Conservation (phyloP, 1,140 invertebrate genomes). For the Drosophila bipectinata region DNA sequence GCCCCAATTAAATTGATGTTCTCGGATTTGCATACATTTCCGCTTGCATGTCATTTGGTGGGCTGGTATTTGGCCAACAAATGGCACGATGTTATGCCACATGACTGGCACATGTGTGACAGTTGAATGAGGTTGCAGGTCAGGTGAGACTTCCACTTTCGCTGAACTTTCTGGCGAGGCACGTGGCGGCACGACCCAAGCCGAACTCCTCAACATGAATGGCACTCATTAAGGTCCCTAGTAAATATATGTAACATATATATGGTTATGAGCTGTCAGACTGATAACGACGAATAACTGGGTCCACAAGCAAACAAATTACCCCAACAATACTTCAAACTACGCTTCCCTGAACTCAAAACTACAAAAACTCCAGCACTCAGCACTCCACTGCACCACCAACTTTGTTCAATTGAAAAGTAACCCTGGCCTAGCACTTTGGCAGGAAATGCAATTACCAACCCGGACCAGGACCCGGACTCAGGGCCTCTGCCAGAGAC, state of each 20-base stretch:
- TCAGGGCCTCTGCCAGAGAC: constrained; percentile 1
- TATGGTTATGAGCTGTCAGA: constrained; percentile 23
- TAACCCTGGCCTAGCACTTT: constrained; percentile 48
- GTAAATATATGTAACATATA: background rate
- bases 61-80: constrained; percentile 27
- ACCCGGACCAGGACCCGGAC: background rate
- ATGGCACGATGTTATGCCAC: constrained; percentile 65
- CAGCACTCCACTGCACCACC: constrained; percentile 15
- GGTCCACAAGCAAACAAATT: constrained; percentile 51
- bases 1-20: constrained; percentile 44
- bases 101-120: constrained; percentile 53
- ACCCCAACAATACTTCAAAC: constrained; percentile 68
- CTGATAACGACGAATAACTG: constrained; percentile 52
- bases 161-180: constrained; percentile 19
- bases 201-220: constrained; percentile 18
- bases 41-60: constrained; percentile 28
- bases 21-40: constrained; percentile 59
- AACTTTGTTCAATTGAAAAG: constrained; percentile 57
- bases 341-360: constrained; percentile 17
- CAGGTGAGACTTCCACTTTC: constrained; percentile 50
- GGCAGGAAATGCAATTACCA: constrained; percentile 72
- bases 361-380: constrained; percentile 1
- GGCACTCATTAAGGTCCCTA: constrained; percentile 21
- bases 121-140: constrained; percentile 20
- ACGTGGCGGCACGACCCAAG: constrained; percentile 26